These are phyloP conservation scores for Loriculus beryllinus DNA, from an alignment of 2,797 vertebrate genomes.

Conservation along the genomic window DNA sequence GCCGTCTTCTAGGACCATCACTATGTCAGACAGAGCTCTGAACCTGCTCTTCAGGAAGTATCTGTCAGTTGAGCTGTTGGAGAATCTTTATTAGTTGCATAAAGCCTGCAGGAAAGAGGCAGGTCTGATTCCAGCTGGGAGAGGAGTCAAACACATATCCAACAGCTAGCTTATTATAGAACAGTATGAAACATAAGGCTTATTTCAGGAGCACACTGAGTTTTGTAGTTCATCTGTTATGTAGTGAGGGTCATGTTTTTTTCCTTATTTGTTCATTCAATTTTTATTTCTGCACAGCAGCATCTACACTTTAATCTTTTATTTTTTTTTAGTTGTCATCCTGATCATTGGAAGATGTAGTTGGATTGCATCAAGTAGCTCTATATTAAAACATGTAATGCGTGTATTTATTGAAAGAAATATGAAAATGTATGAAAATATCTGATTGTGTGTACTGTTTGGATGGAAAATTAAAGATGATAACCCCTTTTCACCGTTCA, in stretches of 20 bases:
- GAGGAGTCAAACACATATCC: background rate
- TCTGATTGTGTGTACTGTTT: conserved; percentile 46
- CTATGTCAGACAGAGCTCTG: background rate
- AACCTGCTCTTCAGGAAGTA: background rate
- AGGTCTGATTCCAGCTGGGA: background rate
- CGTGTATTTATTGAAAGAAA: conserved; percentile 23
- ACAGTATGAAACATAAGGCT: background rate
- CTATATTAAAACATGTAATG: background rate
- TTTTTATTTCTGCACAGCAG: background rate
- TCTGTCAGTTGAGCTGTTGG: background rate
- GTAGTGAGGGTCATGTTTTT: background rate
- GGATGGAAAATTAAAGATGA: conserved; percentile 63
- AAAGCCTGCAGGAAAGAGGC: background rate
- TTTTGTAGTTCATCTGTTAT: background rate
- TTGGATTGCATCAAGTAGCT: conserved; percentile 3
- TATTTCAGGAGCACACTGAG: background rate
- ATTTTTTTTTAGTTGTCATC: background rate
- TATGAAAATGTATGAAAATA: conserved; percentile 51
- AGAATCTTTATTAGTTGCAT: background rate
- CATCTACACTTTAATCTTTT: background rate
- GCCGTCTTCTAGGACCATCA: background rate
- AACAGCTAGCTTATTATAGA: background rate
- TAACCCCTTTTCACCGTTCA: conserved; percentile 63
- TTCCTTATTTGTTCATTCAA: background rate
- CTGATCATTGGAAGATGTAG: background rate